These are phyloP conservation scores for Drosophila testacea DNA, from an alignment of 2,888 invertebrate species.

Conservation along the genomic window DNA sequence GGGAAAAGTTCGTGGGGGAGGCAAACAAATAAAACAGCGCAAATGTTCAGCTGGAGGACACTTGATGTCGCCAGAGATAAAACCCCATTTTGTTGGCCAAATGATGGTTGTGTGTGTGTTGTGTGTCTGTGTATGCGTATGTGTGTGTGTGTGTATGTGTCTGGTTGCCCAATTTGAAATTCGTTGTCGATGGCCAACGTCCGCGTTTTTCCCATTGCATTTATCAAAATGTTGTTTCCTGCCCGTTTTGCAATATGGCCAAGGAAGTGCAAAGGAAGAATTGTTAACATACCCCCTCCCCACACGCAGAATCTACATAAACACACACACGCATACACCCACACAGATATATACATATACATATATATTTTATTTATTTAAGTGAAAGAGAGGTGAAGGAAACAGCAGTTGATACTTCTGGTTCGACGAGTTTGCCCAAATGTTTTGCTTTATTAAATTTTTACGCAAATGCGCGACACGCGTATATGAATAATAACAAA, in stretches of 20 bases:
- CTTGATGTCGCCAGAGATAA: slow-evolving; percentile 74
- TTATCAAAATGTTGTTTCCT: slow-evolving; percentile 75
- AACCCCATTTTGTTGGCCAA: slow-evolving; percentile 21
- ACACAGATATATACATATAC: slow-evolving; percentile 10
- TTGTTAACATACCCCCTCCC: not conserved
- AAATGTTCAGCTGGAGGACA: slow-evolving; percentile 55
- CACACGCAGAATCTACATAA: slow-evolving; percentile 5
- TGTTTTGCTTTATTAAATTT: slow-evolving; percentile 78
- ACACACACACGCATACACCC: slow-evolving; percentile 15
- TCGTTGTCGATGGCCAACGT: slow-evolving; percentile 70
- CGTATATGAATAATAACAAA: slow-evolving; percentile 73
- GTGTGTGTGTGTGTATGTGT: slow-evolving; percentile 10
- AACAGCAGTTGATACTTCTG: slow-evolving; percentile 12
- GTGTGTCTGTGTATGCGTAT: slow-evolving; percentile 17
- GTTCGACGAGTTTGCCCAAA: slow-evolving; percentile 44
- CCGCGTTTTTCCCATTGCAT: slow-evolving; percentile 56
- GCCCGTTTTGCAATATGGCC: slow-evolving; percentile 32
- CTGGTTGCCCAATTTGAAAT: slow-evolving; percentile 65
- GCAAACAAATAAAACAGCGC: slow-evolving; percentile 64
- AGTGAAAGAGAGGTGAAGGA: not conserved
- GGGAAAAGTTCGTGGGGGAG: slow-evolving; percentile 11
- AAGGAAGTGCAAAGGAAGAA: slow-evolving; percentile 31
- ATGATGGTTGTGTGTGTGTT: not conserved
- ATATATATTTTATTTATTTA: slow-evolving; percentile 26
- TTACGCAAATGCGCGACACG: slow-evolving; percentile 73